phyloP scores from a whole-genome alignment of 2,797 vertebrate species.

The Hippoglossus hippoglossus region DNA sequence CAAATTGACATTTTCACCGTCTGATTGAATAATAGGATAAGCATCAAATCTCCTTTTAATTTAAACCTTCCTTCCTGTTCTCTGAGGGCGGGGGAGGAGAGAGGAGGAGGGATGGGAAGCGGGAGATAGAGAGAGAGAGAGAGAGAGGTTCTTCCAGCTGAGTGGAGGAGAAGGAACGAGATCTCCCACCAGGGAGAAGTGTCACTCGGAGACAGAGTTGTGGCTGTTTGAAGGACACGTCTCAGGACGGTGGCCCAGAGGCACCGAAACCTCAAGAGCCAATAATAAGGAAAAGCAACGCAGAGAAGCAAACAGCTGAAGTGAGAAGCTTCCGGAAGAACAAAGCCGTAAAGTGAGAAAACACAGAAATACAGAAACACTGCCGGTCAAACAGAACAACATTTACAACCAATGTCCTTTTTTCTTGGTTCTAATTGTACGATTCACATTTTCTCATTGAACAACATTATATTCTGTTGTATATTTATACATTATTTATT shows the following conservation, averaged over 20 bases:
- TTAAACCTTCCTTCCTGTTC: constrained; percentile 47
- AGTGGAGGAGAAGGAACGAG: constrained; percentile 38
- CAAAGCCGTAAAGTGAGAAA: too few relatives aligned
- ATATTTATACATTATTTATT: too few relatives aligned
- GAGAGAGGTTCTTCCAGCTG: constrained; percentile 8
- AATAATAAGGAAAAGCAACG: too few relatives aligned
- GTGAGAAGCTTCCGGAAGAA: too few relatives aligned
- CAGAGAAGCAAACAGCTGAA: not conserved
- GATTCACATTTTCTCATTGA: too few relatives aligned
- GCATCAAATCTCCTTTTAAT: constrained; percentile 55
- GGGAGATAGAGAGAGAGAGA: not conserved
- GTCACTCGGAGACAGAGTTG: constrained; percentile 27
- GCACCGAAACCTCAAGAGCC: too few relatives aligned
- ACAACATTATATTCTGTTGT: too few relatives aligned
- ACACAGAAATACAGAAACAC: too few relatives aligned
- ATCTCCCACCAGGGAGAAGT: constrained; percentile 44
- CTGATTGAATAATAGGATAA: constrained; percentile 61
- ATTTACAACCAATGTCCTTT: too few relatives aligned
- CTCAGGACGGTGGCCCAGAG: too few relatives aligned
- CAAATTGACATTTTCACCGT: constrained; percentile 47
- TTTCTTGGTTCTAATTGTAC: too few relatives aligned
- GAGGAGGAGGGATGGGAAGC: not conserved
- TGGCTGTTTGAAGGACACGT: constrained; percentile 1
- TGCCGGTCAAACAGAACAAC: too few relatives aligned
- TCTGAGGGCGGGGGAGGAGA: not conserved